Evolutionary conservation across 2,888 invertebrate species (phyloP).

Genomic region (Cinara cedri): DNA sequence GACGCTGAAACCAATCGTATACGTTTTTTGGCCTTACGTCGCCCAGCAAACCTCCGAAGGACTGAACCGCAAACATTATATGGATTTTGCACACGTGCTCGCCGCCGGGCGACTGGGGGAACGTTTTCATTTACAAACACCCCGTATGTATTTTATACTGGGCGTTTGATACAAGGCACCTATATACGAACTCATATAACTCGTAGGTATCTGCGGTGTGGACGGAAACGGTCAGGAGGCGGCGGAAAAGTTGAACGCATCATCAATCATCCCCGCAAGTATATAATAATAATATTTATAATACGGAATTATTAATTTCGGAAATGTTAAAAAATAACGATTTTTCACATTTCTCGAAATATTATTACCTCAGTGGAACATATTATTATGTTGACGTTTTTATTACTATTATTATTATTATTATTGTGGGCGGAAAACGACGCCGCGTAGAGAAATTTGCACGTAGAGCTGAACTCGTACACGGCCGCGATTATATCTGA

Average conservation of each 20-base stretch:
- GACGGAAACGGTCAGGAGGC: too few species aligned
- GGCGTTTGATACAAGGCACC: background rate
- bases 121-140: conserved; percentile 34
- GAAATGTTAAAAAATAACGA: conserved; percentile 22
- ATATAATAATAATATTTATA: conserved; percentile 14
- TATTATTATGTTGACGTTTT: conserved; percentile 26
- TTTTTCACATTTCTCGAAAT: conserved; percentile 22
- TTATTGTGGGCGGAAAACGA: too few species aligned
- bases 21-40: background rate
- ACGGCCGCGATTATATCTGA: too few species aligned
- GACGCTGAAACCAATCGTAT: background rate
- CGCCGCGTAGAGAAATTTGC: too few species aligned
- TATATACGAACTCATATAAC: too few species aligned
- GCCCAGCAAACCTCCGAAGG: too few species aligned
- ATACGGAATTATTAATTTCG: conserved; percentile 12
- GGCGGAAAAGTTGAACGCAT: background rate
- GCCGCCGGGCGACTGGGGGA: conserved; percentile 22
- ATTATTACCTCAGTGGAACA: background rate
- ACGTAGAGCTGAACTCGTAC: too few species aligned
- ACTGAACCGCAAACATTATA: too few species aligned
- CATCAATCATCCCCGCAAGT: conserved; percentile 31
- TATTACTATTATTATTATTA: conserved; percentile 6
- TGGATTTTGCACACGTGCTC: conserved; percentile 19
- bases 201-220: background rate
- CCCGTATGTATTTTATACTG: too few species aligned